Evolutionary conservation across 2,797 vertebrate genomes (phyloP).

Genomic region (Percopsis omiscomaycus): DNA sequence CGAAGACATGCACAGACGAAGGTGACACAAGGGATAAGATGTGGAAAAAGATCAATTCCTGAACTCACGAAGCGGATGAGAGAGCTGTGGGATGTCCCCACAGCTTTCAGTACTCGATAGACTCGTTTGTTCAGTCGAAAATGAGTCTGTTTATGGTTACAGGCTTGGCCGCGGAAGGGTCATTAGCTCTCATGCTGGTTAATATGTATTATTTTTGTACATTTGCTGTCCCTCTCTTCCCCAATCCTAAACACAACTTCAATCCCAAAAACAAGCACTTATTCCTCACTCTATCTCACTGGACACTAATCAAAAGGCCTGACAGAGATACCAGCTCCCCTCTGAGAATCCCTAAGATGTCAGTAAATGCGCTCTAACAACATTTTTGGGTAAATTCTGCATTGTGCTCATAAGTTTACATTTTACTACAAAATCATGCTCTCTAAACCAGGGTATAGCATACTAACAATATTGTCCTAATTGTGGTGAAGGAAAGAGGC

Average conservation of each 20-base stretch:
- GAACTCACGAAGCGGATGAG: constrained; percentile 30
- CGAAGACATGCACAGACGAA: constrained; percentile 51
- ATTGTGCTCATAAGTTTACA: constrained; percentile 49
- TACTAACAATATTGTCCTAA: constrained; percentile 62
- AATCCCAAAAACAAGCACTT: constrained; percentile 67
- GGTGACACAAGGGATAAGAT: constrained; percentile 47
- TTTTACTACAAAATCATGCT: constrained; percentile 34
- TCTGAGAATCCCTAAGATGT: constrained; percentile 61
- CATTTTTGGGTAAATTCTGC: constrained; percentile 27
- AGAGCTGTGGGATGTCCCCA: constrained; percentile 13
- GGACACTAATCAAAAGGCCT: constrained; percentile 61
- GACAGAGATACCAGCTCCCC: constrained; percentile 73
- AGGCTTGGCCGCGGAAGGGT: constrained; percentile 47
- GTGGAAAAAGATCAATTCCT: constrained; percentile 53
- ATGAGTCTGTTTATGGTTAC: constrained; percentile 48
- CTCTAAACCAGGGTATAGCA: constrained; percentile 40
- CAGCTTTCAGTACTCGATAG: constrained; percentile 56
- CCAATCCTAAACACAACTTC: constrained; percentile 55
- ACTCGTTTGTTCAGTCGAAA: constrained; percentile 47
- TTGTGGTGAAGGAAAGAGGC: constrained; percentile 29
- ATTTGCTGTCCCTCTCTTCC: constrained; percentile 65
- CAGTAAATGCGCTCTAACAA: constrained; percentile 23
- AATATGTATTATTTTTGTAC: constrained; percentile 79
- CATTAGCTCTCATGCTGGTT: constrained; percentile 65
- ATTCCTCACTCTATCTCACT: constrained; percentile 61